Evolutionary conservation across 2,113 vertebrate genomes (phyloP).

Genomic region (Thinocorus orbignyianus): DNA sequence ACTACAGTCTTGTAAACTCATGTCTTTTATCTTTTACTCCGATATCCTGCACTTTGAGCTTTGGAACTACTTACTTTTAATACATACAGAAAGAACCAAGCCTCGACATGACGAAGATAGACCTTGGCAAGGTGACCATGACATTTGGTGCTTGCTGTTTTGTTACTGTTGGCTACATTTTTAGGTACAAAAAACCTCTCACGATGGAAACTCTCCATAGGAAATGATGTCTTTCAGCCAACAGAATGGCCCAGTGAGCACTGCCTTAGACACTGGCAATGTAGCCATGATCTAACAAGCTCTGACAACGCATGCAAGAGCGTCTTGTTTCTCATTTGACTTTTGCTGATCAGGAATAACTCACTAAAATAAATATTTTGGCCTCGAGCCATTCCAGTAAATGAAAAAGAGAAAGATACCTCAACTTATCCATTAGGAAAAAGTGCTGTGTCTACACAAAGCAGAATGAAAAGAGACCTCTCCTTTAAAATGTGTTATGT

Average conservation of each 20-base stretch:
- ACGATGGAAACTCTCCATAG: neutral
- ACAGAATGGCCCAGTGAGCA: neutral
- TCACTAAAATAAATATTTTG: neutral
- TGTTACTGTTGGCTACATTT: neutral
- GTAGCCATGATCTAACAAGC: neutral
- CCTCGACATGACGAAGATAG: conserved; percentile 13
- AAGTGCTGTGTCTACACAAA: neutral
- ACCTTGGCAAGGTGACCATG: conserved; percentile 30
- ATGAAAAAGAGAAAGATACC: neutral
- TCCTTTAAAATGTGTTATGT: neutral
- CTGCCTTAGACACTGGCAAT: neutral
- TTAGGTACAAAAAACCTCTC: neutral
- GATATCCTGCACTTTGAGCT: neutral
- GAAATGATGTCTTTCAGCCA: neutral
- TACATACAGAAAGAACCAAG: neutral
- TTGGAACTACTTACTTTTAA: neutral
- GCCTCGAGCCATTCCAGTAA: neutral
- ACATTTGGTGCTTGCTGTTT: conserved; percentile 28
- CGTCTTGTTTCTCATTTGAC: neutral
- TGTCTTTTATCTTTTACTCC: neutral
- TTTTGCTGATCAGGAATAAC: neutral
- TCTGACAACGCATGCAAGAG: neutral
- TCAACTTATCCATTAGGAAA: neutral
- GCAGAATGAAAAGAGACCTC: neutral
- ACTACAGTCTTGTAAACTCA: neutral